These are phyloP conservation scores for Steinernema khuongi DNA, from an alignment of 1,140 invertebrate species.

Conservation along the genomic window DNA sequence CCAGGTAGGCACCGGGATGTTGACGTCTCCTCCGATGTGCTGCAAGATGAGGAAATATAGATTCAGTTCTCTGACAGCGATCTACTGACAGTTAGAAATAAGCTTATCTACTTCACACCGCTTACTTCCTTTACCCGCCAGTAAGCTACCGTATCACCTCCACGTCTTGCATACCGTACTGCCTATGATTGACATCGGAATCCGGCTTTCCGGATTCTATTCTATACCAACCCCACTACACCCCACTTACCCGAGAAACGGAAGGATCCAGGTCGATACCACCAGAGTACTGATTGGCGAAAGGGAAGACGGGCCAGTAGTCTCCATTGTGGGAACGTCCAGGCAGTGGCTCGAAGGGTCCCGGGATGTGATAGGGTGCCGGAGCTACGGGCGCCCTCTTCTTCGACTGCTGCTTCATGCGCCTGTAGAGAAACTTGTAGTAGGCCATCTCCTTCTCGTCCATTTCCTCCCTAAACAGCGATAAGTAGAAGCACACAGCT, in stretches of 20 bases:
- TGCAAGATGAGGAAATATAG: constrained; percentile 28
- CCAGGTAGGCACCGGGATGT: constrained; percentile 44
- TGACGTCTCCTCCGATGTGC: constrained; percentile 44
- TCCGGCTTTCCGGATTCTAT: not conserved
- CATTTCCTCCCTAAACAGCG: not conserved
- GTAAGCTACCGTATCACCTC: not conserved
- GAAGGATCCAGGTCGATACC: constrained; percentile 42
- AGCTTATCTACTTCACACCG: constrained; percentile 3
- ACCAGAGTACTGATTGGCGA: constrained; percentile 41
- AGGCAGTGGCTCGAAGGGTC: constrained; percentile 39
- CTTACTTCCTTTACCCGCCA: not conserved
- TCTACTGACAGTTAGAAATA: no score
- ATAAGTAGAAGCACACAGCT: no score
- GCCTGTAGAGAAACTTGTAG: constrained; percentile 34
- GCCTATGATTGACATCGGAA: not conserved
- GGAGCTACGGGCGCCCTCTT: constrained; percentile 13
- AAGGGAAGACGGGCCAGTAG: constrained; percentile 42
- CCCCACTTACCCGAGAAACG: constrained; percentile 32
- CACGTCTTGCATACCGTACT: not conserved
- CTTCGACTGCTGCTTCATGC: constrained; percentile 29
- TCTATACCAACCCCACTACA: no score
- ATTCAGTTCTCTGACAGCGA: no score
- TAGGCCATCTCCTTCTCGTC: constrained; percentile 9
- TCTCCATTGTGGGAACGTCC: constrained; percentile 36
- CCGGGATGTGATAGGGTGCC: not conserved